phyloP scores from a whole-genome alignment of 2,113 vertebrate species.

The Hypomesus transpacificus region DNA sequence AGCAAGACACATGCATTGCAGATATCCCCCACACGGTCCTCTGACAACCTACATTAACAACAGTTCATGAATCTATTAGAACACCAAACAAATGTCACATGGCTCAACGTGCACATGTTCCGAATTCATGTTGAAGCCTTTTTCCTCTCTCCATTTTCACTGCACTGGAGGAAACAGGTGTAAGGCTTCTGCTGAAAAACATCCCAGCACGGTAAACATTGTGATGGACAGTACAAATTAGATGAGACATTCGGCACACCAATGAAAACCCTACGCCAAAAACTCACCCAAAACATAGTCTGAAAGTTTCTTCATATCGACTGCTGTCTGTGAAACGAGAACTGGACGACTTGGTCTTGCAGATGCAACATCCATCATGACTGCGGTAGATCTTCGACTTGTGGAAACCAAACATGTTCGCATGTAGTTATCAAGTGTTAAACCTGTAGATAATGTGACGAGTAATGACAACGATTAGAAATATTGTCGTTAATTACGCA shows the following conservation, averaged over 20 bases:
- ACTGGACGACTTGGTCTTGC: slow-evolving; percentile 81
- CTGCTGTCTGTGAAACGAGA: slow-evolving; percentile 81
- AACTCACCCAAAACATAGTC: slow-evolving; percentile 76
- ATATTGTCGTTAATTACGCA: neutral
- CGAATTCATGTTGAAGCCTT: neutral
- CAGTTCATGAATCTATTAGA: neutral
- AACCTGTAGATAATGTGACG: slow-evolving; percentile 29
- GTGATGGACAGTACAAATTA: neutral
- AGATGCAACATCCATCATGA: slow-evolving; percentile 80
- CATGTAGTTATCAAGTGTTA: slow-evolving; percentile 14
- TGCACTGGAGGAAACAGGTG: no score
- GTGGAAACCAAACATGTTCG: slow-evolving; percentile 78
- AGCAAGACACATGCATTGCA: slow-evolving; percentile 79
- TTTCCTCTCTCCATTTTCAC: no score
- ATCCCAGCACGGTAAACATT: neutral
- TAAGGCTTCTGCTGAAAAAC: no score
- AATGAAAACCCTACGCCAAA: no score
- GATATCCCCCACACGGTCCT: slow-evolving; percentile 77
- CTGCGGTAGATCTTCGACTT: slow-evolving; percentile 82
- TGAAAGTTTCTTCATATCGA: slow-evolving; percentile 77
- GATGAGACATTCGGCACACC: no score
- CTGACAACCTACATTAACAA: slow-evolving; percentile 60
- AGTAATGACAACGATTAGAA: slow-evolving; percentile 4
- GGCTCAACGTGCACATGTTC: neutral
- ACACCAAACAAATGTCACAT: slow-evolving; percentile 6